Evolutionary conservation across 2,113 vertebrate species (phyloP).

Genomic region (Eidolon helvum): DNA sequence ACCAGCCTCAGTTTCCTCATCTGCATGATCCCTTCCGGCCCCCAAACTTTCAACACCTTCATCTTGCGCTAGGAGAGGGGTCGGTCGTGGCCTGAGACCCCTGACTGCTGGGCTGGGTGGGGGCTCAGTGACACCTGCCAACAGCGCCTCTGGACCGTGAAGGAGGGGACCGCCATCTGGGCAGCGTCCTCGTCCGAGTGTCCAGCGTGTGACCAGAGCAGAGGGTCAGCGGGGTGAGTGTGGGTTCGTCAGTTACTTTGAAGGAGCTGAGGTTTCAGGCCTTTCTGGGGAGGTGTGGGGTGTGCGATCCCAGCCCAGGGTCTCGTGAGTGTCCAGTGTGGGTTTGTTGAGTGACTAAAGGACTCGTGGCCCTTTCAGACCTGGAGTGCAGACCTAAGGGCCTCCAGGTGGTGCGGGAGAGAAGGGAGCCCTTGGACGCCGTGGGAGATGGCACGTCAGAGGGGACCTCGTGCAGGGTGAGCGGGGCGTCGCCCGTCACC

Average conservation of each 20-base stretch:
- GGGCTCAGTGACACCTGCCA: rapidly evolving
- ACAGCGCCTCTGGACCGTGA: no score
- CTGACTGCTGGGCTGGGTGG: rapidly evolving
- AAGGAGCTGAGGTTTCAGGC: rapidly evolving
- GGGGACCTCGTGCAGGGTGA: rapidly evolving
- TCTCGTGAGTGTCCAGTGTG: rapidly evolving
- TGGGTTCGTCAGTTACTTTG: not conserved
- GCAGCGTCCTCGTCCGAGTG: rapidly evolving
- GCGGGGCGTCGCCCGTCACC: rapidly evolving
- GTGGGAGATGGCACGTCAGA: rapidly evolving
- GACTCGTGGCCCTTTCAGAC: not conserved
- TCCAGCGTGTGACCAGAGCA: rapidly evolving
- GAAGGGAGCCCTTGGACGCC: rapidly evolving
- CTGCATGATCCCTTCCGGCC: not conserved
- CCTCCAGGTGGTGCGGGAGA: rapidly evolving
- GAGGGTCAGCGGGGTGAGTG: rapidly evolving
- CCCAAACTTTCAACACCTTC: no score
- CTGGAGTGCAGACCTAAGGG: not conserved
- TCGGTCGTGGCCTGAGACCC: rapidly evolving
- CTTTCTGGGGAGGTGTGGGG: not conserved
- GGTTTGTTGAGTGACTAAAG: not conserved
- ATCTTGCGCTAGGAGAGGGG: not conserved
- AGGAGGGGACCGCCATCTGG: not conserved
- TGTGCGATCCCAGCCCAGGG: not conserved
- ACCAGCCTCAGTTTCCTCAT: not conserved